Conservation (phyloP, 1,140 invertebrate species). For the Ericerus pela region DNA sequence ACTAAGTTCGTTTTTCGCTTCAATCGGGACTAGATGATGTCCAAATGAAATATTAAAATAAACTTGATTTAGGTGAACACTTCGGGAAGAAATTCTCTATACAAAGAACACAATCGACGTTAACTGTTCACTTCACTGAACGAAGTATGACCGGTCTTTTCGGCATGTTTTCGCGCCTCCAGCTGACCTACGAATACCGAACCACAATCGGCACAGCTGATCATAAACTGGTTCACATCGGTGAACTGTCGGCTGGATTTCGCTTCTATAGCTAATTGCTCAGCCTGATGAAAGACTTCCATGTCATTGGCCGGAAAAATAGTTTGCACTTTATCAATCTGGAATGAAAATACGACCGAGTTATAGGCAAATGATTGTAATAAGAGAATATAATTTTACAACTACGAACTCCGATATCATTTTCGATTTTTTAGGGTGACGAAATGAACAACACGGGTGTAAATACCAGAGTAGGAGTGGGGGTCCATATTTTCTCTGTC, state of each 20-base stretch:
- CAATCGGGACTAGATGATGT: too few species aligned
- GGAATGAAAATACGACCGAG: constrained; percentile 10
- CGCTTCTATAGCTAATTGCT: constrained; percentile 70
- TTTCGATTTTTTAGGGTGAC: too few species aligned
- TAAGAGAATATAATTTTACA: too few species aligned
- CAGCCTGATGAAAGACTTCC: constrained; percentile 55
- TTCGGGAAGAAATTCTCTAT: too few species aligned
- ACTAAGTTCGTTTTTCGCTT: too few species aligned
- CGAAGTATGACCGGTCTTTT: constrained; percentile 63
- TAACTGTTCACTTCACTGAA: constrained; percentile 53
- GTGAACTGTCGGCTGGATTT: constrained; percentile 77
- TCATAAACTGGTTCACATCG: constrained; percentile 69
- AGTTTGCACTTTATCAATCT: constrained; percentile 49
- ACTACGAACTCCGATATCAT: too few species aligned
- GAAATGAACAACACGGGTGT: too few species aligned
- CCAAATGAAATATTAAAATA: too few species aligned
- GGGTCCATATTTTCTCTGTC: too few species aligned
- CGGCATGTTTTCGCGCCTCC: constrained; percentile 70
- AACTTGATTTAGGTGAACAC: too few species aligned
- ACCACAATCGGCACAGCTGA: constrained; percentile 68
- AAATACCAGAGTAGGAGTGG: too few species aligned
- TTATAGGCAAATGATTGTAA: too few species aligned
- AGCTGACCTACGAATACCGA: constrained; percentile 53
- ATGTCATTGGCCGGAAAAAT: constrained; percentile 65
- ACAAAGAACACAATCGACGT: background rate